phyloP scores from a whole-genome alignment of 2,113 vertebrate species.

The Andinoacara biseriatus region DNA sequence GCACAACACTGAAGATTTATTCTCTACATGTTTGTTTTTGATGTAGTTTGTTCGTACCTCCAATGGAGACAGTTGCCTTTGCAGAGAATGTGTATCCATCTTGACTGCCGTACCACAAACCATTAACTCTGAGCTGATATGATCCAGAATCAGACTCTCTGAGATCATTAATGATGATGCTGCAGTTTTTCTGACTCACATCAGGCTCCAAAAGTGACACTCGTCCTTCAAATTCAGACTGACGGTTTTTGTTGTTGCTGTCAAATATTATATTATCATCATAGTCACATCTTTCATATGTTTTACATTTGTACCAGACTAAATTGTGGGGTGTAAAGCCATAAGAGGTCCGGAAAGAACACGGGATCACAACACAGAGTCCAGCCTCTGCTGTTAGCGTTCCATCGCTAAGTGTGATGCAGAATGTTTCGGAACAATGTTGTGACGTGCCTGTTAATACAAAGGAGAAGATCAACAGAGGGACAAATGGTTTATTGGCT shows the following conservation, averaged over 20 bases:
- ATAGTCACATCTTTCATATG: fast-evolving
- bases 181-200: slow-evolving; percentile 21
- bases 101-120: fast-evolving
- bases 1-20: fast-evolving
- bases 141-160: slow-evolving; percentile 35
- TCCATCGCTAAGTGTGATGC: slow-evolving; percentile 1
- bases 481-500: background rate
- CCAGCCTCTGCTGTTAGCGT: slow-evolving; percentile 47
- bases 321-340: fast-evolving
- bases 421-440: fast-evolving
- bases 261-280: slow-evolving; percentile 25
- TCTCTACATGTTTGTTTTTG: background rate
- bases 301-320: slow-evolving; percentile 59
- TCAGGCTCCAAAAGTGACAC: slow-evolving; percentile 46
- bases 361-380: slow-evolving; percentile 61
- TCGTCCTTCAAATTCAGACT: slow-evolving; percentile 4
- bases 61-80: slow-evolving; percentile 13
- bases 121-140: slow-evolving; percentile 48
- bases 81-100: background rate
- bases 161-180: slow-evolving; percentile 61
- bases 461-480: background rate
- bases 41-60: slow-evolving; percentile 30
- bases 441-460: background rate
- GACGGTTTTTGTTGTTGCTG: background rate
- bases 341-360: background rate